Evolutionary conservation across 2,888 invertebrate species (phyloP).

Genomic region (Euclidia mi): DNA sequence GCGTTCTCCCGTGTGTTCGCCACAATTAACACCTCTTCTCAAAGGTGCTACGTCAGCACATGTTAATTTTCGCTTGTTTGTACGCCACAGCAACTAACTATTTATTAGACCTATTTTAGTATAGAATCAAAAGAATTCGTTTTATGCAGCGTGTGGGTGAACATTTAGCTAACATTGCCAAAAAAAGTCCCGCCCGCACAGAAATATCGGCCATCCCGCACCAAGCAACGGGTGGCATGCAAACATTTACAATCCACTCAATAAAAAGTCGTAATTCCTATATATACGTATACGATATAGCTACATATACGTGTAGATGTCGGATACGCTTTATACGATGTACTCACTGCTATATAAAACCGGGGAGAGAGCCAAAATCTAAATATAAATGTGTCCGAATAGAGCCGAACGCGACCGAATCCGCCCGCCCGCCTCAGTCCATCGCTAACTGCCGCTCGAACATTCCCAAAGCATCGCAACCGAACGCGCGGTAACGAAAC

Average conservation of each 20-base stretch:
- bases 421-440: constrained; percentile 89
- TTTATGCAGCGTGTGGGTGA: constrained; percentile 64
- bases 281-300: constrained; percentile 78
- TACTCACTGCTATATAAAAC: constrained; percentile 90
- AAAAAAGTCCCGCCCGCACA: constrained; percentile 69
- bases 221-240: constrained; percentile 77
- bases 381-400: constrained; percentile 89
- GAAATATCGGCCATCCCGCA: constrained; percentile 68
- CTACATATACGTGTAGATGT: constrained; percentile 80
- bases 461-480: constrained; percentile 81
- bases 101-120: constrained; percentile 53
- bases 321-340: constrained; percentile 89
- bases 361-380: constrained; percentile 92
- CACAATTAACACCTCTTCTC: constrained; percentile 28
- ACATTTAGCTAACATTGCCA: constrained; percentile 62
- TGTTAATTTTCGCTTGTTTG: constrained; percentile 20
- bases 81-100: constrained; percentile 25
- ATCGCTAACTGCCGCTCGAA: constrained; percentile 85
- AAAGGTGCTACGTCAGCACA: constrained; percentile 15
- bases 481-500: constrained; percentile 82
- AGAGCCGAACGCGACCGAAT: constrained; percentile 82
- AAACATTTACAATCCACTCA: constrained; percentile 86
- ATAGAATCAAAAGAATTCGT: constrained; percentile 48
- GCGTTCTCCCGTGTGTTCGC: too few relatives aligned
- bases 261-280: constrained; percentile 89